A percentile compares a stretch with the other conserved stretches of the same genome.
Conservation (phyloP, 2,113 vertebrate genomes). For the Macrotus californicus region DNA sequence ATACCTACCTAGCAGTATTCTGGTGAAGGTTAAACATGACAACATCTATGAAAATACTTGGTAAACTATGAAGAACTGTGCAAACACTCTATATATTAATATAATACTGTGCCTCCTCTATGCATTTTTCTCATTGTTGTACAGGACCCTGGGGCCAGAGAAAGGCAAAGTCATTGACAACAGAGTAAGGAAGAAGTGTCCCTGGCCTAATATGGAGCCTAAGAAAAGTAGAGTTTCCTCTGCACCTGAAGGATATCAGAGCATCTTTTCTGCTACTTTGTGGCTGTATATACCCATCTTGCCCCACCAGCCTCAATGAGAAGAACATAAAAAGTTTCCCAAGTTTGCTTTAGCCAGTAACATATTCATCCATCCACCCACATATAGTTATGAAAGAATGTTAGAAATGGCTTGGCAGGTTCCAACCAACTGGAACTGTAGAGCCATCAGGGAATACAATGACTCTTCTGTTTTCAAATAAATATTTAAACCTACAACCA, state of each 20-base stretch:
- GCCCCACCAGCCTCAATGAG: background rate
- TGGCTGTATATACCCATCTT: background rate
- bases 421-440: background rate
- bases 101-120: background rate
- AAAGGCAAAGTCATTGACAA: background rate
- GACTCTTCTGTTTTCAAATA: background rate
- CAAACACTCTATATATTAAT: background rate
- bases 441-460: background rate
- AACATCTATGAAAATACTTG: background rate
- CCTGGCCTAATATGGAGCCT: background rate
- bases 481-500: slow-evolving; percentile 3
- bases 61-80: background rate
- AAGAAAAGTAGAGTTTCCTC: background rate
- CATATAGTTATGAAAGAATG: background rate
- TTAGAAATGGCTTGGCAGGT: background rate
- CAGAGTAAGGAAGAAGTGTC: background rate
- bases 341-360: background rate
- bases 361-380: background rate
- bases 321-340: background rate
- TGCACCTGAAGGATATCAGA: background rate
- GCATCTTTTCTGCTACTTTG: background rate
- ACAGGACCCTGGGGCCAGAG: background rate
- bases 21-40: background rate
- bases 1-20: background rate
- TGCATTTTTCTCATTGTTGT: background rate